Conservation (phyloP, 2,113 vertebrate species). For the Menidia beryllina region DNA sequence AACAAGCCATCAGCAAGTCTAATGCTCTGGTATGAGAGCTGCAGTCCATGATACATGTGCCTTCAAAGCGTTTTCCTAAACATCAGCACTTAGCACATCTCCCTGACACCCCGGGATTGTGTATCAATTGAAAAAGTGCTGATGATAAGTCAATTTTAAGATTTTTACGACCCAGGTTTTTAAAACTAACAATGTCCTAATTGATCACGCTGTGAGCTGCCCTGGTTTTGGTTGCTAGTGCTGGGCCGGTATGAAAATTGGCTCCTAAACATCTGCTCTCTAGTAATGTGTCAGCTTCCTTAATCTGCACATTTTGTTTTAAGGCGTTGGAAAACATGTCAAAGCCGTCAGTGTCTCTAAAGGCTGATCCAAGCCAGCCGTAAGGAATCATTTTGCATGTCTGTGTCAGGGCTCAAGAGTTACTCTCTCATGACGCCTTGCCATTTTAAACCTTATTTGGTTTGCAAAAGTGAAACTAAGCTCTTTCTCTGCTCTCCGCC, state of each 20-base stretch:
- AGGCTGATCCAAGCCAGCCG: constrained; percentile 63
- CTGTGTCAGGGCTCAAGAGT: constrained; percentile 78
- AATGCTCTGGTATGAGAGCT: constrained; percentile 60
- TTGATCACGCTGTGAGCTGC: constrained; percentile 60
- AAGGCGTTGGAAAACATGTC: constrained; percentile 37
- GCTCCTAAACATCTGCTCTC: constrained; percentile 64
- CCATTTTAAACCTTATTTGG: constrained; percentile 84
- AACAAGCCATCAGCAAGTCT: constrained; percentile 77
- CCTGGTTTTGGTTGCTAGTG: constrained; percentile 30
- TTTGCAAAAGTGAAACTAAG: constrained; percentile 85
- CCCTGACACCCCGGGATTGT: constrained; percentile 40
- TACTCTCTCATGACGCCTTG: constrained; percentile 79
- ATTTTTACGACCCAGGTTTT: constrained; percentile 48
- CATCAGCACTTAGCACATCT: constrained; percentile 76
- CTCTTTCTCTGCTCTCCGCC: constrained; percentile 65
- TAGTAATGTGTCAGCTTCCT: constrained; percentile 47
- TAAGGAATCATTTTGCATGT: constrained; percentile 73
- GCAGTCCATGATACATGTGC: constrained; percentile 68
- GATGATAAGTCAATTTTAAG: constrained; percentile 66
- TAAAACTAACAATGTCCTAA: constrained; percentile 60
- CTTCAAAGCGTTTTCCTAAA: constrained; percentile 73
- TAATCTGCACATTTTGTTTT: constrained; percentile 35
- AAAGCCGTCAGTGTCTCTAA: constrained; percentile 64
- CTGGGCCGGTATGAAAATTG: constrained; percentile 48
- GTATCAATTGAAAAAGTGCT: constrained; percentile 42